Base-by-base conservation (phyloP, 2,113 vertebrate species). In the Elgaria multicarinata region DNA sequence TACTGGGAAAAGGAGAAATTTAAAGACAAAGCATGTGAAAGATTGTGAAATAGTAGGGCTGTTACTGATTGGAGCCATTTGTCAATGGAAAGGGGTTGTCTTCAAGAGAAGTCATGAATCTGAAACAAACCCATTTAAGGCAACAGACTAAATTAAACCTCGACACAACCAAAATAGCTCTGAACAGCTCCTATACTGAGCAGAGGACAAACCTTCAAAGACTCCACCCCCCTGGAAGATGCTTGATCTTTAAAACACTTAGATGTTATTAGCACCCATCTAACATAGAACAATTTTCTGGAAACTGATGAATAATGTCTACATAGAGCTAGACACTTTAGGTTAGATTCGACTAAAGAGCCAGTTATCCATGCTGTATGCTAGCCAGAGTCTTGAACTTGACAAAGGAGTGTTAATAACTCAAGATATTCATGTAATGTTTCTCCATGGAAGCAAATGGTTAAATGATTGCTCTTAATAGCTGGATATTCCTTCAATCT, bases 231-330 rank as follows among this genome's bases (percentile, higher is more conserved):
- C 33, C 5, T 31, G 76, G 55, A 74, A 33, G 82, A 89, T 50
- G 44, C 71, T 83, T 83, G 55, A 83, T 67, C 55, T 89, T 89
- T 83, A 89, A 83, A 83, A 53, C 46, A 50, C 44, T 50, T 46
- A 42, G 50, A 80, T 72, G 26, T 69, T 74, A 50, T 82, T 42
- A 62, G 84, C 53, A 86, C 4, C 31, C 14, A 44, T 82, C 42
- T 53, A 83, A 72, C 31, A 36, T 26, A 50, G 58, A 75, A 75
- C 31, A 76, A 50, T 20, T 83, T 9, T 66, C 42, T 66, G 55
- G 44, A 89, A 83, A 66, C 53, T 75, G 42, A 64, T n/a, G 22
- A 76, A 62, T 22, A 31, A 83, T 16, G 50, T 64, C 33, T 50
- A 62, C 20, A 64, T 3, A 76, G 16, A 64, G 28, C 53, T 62